Evolutionary conservation across 2,113 vertebrate genomes (phyloP), one percentile per base, ranked within the genome.

Genomic region (Pycnonotus jocosus): DNA sequence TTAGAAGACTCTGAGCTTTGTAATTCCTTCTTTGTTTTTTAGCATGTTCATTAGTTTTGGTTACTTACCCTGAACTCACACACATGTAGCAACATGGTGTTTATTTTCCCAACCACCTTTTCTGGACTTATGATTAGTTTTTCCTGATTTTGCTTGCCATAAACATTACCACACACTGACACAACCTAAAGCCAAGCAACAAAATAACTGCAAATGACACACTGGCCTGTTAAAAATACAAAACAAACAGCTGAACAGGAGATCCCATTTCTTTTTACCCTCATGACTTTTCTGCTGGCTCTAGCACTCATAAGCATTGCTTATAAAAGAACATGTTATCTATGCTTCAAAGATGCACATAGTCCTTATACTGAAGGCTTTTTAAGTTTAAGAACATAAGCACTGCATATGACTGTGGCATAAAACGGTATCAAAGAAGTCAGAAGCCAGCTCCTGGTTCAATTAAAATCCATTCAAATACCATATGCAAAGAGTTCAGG

Each of bases 81-180:
- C 0, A 51, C 17, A 23, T 17, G 30, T 21, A 51, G 5, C 23
- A 89, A 40, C 1, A 2, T 1, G 19, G 12, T 7, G 1, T 53
- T 15, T 50, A 21, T 77, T 56, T 53, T 53, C 35, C 20, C 7
- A 14, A 30, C 0, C 13, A 54, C 8, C 4, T 85, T 69, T 69
- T 85, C 65, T 48, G n/a, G 22, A 50, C 56, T 87, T 66, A 44
- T 1, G 15, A 9, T 35, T 45, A 2, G 0, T 25, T 77, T 64
- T 70, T 65, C 27, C 54, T 44, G 10, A 35, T 54, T 90, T 57
- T 51, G 24, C 64, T 72, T 80, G 25, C 33, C 22, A 42, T 48
- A 66, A 88, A 54, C 20, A 62, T 31, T 24, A 79, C 10, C 3
- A 6, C 31, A 60, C 25, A 42, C 5, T 30, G 16, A 69, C 14